A percentile compares a stretch with the other conserved stretches of the same genome.
These are phyloP conservation scores for Heteromyza rotundicornis DNA, from an alignment of 2,888 invertebrate species.

Conservation along the genomic window DNA sequence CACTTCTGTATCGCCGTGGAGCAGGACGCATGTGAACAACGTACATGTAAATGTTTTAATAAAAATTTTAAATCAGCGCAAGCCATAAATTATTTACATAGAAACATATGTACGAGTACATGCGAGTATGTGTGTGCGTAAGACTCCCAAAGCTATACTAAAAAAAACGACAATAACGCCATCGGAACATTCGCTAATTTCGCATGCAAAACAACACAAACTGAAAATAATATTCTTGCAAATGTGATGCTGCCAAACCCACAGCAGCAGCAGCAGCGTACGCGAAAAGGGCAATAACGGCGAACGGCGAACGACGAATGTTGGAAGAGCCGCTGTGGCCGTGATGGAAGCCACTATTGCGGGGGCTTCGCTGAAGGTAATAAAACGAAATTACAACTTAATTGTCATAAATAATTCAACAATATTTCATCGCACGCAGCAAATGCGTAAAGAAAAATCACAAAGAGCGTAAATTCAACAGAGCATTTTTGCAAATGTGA, in stretches of 20 bases:
- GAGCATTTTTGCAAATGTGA: neutral
- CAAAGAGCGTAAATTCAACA: neutral
- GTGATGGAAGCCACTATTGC: neutral
- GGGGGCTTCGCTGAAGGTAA: slow-evolving; percentile 38
- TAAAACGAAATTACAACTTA: slow-evolving; percentile 50
- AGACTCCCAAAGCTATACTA: too few species aligned
- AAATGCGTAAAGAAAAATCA: neutral
- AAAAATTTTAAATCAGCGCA: too few species aligned
- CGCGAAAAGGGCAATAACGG: neutral
- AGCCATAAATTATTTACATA: too few species aligned
- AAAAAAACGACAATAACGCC: too few species aligned
- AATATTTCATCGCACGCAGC: slow-evolving; percentile 35
- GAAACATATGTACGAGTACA: too few species aligned
- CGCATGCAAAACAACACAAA: slow-evolving; percentile 12
- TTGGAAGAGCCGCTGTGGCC: neutral
- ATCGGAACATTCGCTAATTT: slow-evolving; percentile 9
- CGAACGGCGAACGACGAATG: neutral
- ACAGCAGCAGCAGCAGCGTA: neutral
- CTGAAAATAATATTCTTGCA: slow-evolving; percentile 6
- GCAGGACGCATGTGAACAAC: too few species aligned
- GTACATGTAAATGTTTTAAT: too few species aligned
- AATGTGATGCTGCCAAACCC: too few species aligned
- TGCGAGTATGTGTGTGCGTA: too few species aligned
- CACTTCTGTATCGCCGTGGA: too few species aligned
- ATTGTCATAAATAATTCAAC: slow-evolving; percentile 49